Evolutionary conservation across 1,140 invertebrate genomes (phyloP), one percentile per base, ranked within the genome.

Genomic region (Schlechtendalia chinensis): DNA sequence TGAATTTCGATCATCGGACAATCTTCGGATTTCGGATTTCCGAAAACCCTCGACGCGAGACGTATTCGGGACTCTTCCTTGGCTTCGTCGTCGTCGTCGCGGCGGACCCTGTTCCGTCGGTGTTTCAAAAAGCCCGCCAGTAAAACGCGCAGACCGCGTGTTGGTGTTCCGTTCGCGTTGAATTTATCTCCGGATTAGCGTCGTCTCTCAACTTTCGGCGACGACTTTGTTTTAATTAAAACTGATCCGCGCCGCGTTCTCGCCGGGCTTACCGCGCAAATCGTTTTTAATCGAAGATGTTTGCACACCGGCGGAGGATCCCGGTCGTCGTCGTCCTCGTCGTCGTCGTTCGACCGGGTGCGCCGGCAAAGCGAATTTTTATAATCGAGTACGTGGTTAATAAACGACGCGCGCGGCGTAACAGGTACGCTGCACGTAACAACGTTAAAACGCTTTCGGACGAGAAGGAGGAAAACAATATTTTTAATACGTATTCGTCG

Each of bases 211-310:
- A 77, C 72, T 58, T 77, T 77, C 45, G 56, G n/a, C n/a, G 8
- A 77, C 53, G 72, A 77, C 72, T 77, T 74, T 74, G 39, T 59
- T 77, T 77, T 77, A 77, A 77, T 77, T 77, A 59, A 77, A 77
- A 77, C 32, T 58, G 29, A 77, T 77, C 72, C 56, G n/a, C 45
- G 45, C 4, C 8, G 4, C 72, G 29, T 77, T 77, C 39, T 77
- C 32, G 72, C 32, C 22, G 54, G 59, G 72, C 54, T 77, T 77
- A 77, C 59, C 54, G 17, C 4, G n/a, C 5, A 77, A 77, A 59
- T 59, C 59, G 72, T 39, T 77, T 77, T 77, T 77, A 77, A 77
- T 77, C 32, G 22, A 22, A 77, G 59, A 77, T 77, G 24, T 77
- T 77, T 77, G 54, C 32, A 19, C 32, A 59, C 22, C n/a, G n/a